phyloP scores from a whole-genome alignment of 2,113 vertebrate genomes.

The Macrotus californicus region DNA sequence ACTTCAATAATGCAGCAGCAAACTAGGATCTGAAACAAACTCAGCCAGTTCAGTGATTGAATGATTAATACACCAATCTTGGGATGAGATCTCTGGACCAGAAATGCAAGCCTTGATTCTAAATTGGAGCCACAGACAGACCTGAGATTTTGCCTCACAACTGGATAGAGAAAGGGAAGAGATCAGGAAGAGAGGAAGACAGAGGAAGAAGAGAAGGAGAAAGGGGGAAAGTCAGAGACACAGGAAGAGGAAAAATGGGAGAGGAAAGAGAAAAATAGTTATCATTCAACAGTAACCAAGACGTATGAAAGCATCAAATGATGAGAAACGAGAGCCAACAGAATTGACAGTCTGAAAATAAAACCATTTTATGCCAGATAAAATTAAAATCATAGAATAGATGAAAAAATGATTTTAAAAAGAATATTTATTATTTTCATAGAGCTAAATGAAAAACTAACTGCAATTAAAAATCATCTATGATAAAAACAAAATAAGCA shows the following conservation, averaged over 20 bases:
- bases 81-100: not conserved
- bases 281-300: not conserved
- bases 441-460: not conserved
- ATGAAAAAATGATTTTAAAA: conserved; percentile 6
- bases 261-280: not conserved
- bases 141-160: not conserved
- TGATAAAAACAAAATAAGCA: not conserved
- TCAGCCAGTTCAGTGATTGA: not conserved
- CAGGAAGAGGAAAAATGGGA: not conserved
- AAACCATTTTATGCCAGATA: conserved; percentile 6
- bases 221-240: too few species aligned
- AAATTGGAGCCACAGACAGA: not conserved
- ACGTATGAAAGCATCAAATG: not conserved
- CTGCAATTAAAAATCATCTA: conserved; percentile 2
- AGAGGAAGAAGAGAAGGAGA: not conserved
- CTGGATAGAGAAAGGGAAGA: not conserved
- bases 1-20: not conserved
- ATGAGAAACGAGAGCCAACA: not conserved
- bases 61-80: not conserved
- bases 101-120: not conserved
- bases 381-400: conserved; percentile 9
- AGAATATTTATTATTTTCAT: not conserved
- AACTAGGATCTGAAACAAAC: not conserved
- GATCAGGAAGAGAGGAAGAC: not conserved
- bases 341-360: not conserved